These are phyloP conservation scores for Archilochus colubris DNA, from an alignment of 2,113 vertebrate species.

Conservation along the genomic window DNA sequence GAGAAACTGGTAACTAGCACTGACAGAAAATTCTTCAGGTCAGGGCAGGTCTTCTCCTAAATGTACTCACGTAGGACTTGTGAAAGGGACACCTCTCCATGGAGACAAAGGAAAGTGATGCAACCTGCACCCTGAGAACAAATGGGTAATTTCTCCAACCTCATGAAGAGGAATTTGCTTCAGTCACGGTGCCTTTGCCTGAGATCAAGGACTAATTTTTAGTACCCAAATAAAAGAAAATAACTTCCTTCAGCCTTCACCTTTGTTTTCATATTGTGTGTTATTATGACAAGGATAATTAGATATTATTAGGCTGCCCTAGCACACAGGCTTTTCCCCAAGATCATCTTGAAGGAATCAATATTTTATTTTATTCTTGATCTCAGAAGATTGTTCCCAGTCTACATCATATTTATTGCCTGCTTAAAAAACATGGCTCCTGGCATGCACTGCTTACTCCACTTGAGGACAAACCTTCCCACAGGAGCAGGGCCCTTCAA, in stretches of 20 bases:
- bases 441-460: background rate
- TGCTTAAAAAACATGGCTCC: background rate
- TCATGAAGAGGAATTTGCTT: background rate
- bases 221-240: background rate
- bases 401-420: background rate
- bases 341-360: background rate
- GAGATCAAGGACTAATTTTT: background rate
- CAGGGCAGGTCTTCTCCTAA: background rate
- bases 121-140: background rate
- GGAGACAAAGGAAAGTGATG: background rate
- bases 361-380: background rate
- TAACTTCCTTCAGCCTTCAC: background rate
- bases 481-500: background rate
- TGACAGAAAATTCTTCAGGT: background rate
- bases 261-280: background rate
- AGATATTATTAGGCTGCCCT: background rate
- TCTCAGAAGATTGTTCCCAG: background rate
- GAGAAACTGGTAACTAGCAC: background rate
- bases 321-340: background rate
- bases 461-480: background rate
- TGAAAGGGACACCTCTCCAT: background rate
- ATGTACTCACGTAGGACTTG: background rate
- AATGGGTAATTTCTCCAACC: background rate
- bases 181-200: background rate
- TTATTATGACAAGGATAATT: background rate